Percentiles rank a stretch among this genome's conserved stretches.
These are phyloP conservation scores for Garra rufa DNA, from an alignment of 2,113 vertebrate genomes.

Conservation along the genomic window DNA sequence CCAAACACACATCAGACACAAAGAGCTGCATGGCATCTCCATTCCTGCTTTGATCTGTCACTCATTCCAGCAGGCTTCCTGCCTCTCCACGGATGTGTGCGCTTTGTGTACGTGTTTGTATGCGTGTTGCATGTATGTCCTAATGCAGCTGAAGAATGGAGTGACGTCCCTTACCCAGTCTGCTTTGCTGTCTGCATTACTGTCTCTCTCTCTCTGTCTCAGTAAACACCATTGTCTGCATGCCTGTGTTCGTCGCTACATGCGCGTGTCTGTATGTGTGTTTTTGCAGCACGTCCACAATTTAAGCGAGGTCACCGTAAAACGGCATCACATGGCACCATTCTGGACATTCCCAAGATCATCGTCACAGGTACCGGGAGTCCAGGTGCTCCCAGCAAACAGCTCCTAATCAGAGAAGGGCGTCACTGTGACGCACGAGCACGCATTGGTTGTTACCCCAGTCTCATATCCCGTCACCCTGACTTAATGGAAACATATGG, in stretches of 20 bases:
- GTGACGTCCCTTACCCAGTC: not conserved
- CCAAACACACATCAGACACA: constrained; percentile 41
- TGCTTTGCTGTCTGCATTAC: constrained; percentile 2
- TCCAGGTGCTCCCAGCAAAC: constrained; percentile 29
- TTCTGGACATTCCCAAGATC: constrained; percentile 99
- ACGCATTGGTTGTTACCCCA: constrained; percentile 83
- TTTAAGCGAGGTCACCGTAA: constrained; percentile 99
- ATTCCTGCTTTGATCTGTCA: not conserved
- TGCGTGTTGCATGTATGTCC: constrained; percentile 29
- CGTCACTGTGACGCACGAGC: constrained; percentile 22
- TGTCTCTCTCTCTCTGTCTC: constrained; percentile 75
- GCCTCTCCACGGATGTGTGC: constrained; percentile 24
- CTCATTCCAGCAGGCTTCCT: not conserved
- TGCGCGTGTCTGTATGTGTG: constrained; percentile 84
- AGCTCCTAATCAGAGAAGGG: constrained; percentile 44
- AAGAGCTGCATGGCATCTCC: constrained; percentile 21
- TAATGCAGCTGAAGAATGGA: constrained; percentile 9
- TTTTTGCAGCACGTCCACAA: constrained; percentile 93
- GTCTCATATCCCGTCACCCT: not conserved
- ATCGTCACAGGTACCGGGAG: constrained; percentile 96
- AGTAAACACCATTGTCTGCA: constrained; percentile 84
- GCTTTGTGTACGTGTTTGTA: constrained; percentile 13
- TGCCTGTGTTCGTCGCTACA: constrained; percentile 86
- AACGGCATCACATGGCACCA: constrained; percentile 99
- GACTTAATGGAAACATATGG: not conserved